These are phyloP conservation scores for Allobates femoralis DNA, from an alignment of 2,797 vertebrate species.

Conservation along the genomic window DNA sequence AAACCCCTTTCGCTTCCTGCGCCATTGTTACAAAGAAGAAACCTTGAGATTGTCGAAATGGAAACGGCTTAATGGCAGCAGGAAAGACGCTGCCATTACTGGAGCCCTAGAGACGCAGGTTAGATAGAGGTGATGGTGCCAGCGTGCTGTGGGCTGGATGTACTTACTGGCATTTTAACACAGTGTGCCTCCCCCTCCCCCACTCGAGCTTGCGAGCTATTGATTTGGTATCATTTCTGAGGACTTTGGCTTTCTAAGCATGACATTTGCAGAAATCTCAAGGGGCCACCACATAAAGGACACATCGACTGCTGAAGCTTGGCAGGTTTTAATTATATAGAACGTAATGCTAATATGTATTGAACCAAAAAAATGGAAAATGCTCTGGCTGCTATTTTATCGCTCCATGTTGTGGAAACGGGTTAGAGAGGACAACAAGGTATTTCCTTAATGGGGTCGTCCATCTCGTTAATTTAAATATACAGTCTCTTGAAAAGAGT, in stretches of 20 bases:
- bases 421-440: too few relatives aligned
- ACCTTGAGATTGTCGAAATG: conserved; percentile 30
- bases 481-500: too few relatives aligned
- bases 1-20: neutral
- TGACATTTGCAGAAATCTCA: conserved; percentile 59
- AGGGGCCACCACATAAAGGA: conserved; percentile 53
- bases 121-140: conserved; percentile 16
- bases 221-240: conserved; percentile 62
- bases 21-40: conserved; percentile 39
- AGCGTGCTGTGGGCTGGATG: neutral
- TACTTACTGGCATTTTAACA: neutral
- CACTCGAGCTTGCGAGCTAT: conserved; percentile 18
- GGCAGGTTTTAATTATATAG: conserved; percentile 59
- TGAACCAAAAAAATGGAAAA: neutral
- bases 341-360: conserved; percentile 22
- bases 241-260: conserved; percentile 59
- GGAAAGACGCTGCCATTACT: conserved; percentile 12
- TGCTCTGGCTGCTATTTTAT: neutral
- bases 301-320: conserved; percentile 45
- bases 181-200: neutral
- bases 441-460: too few relatives aligned
- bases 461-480: too few relatives aligned
- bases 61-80: conserved; percentile 24
- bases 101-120: conserved; percentile 28
- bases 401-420: neutral